These are phyloP conservation scores for Globia sparganii DNA, from an alignment of 2,888 invertebrate genomes.

Conservation along the genomic window DNA sequence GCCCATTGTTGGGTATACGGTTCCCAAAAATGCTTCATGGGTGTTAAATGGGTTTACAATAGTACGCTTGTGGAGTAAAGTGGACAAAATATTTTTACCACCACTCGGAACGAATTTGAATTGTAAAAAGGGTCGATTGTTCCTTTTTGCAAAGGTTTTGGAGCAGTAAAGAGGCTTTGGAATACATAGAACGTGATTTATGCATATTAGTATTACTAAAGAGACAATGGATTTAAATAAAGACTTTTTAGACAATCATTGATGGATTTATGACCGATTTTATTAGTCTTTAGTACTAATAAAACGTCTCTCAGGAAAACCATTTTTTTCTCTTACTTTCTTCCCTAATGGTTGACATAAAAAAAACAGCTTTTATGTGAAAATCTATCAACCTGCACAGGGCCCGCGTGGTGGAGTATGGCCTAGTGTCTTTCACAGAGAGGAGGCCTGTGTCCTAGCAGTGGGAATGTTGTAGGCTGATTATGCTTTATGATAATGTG, in stretches of 20 bases:
- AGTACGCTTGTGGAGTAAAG: slow-evolving; percentile 77
- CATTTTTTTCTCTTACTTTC: neutral
- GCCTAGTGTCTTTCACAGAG: neutral
- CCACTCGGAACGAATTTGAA: slow-evolving; percentile 84
- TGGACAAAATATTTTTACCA: slow-evolving; percentile 88
- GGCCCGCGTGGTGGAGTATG: neutral
- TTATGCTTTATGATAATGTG: neutral
- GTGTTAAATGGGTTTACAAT: slow-evolving; percentile 78
- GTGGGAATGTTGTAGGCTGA: neutral
- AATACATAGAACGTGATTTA: slow-evolving; percentile 52
- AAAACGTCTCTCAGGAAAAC: neutral
- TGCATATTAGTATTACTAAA: slow-evolving; percentile 56
- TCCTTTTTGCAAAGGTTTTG: slow-evolving; percentile 49
- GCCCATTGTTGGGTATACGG: slow-evolving; percentile 78
- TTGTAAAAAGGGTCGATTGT: slow-evolving; percentile 71
- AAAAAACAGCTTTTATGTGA: neutral
- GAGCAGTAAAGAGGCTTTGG: slow-evolving; percentile 26
- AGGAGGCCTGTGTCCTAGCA: too few species aligned
- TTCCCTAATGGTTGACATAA: neutral
- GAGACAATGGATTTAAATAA: slow-evolving; percentile 50
- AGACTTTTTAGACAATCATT: slow-evolving; percentile 39
- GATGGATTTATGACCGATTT: slow-evolving; percentile 51
- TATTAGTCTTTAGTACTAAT: slow-evolving; percentile 11
- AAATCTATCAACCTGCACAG: neutral
- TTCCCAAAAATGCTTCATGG: slow-evolving; percentile 85